These are phyloP conservation scores for Cerceris rybyensis DNA, from an alignment of 2,888 invertebrate species.

Conservation along the genomic window DNA sequence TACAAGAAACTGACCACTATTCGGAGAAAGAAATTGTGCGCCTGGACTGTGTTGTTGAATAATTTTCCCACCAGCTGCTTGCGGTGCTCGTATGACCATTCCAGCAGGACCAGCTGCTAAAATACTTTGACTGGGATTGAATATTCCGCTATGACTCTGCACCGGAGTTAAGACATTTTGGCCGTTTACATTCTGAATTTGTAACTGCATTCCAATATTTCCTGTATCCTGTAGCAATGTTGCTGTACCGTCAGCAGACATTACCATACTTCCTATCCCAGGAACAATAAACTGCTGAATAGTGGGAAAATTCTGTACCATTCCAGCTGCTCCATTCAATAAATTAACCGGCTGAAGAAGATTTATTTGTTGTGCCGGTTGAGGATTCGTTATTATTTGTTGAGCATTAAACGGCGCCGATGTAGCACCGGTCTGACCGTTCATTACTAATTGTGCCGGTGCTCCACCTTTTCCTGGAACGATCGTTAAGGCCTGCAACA, in stretches of 20 bases:
- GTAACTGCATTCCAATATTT: slow-evolving; percentile 88
- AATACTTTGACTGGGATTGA: slow-evolving; percentile 87
- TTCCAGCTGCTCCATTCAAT: slow-evolving; percentile 87
- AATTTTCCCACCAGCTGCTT: slow-evolving; percentile 87
- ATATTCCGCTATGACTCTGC: slow-evolving; percentile 85
- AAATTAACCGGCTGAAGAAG: slow-evolving; percentile 92
- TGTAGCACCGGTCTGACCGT: slow-evolving; percentile 85
- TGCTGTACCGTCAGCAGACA: slow-evolving; percentile 90
- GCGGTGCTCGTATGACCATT: slow-evolving; percentile 90
- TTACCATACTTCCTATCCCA: slow-evolving; percentile 91
- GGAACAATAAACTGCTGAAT: slow-evolving; percentile 93
- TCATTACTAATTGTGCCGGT: slow-evolving; percentile 90
- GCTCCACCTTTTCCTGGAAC: slow-evolving; percentile 89
- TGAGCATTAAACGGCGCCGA: slow-evolving; percentile 86
- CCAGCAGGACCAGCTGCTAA: slow-evolving; percentile 87
- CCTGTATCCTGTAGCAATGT: slow-evolving; percentile 89
- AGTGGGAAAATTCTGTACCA: slow-evolving; percentile 89
- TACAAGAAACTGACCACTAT: slow-evolving; percentile 88
- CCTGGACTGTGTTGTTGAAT: slow-evolving; percentile 87
- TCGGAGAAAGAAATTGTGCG: slow-evolving; percentile 89
- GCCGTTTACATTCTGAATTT: slow-evolving; percentile 91
- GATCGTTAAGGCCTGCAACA: slow-evolving; percentile 90
- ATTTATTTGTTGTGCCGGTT: slow-evolving; percentile 86
- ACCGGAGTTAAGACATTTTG: slow-evolving; percentile 90
- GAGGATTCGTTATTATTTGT: slow-evolving; percentile 85